Evolutionary conservation across 1,140 invertebrate species (phyloP).

Genomic region (Papilio helenus): DNA sequence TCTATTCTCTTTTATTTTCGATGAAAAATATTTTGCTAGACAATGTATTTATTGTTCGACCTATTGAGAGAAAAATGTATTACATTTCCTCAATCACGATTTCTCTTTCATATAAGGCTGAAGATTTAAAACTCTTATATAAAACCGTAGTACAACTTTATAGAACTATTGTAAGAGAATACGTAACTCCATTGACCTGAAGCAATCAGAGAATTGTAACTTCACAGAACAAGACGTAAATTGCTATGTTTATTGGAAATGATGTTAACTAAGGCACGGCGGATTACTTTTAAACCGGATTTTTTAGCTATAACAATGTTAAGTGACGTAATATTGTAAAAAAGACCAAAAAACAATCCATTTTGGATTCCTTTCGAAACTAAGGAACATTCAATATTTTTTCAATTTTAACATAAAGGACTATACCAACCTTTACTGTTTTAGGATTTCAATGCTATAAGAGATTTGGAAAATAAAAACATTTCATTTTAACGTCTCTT

Average conservation of each 20-base stretch:
- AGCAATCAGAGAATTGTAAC: too few species aligned
- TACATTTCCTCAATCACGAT: not conserved
- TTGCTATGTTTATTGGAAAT: too few species aligned
- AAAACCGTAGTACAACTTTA: not conserved
- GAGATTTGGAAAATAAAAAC: not conserved
- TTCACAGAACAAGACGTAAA: too few species aligned
- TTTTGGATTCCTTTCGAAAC: not conserved
- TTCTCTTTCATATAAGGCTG: not conserved
- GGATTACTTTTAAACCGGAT: not conserved
- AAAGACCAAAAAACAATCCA: not conserved
- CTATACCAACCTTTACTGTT: not conserved
- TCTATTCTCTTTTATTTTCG: conserved; percentile 27
- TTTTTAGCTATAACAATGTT: not conserved
- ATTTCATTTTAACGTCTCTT: not conserved
- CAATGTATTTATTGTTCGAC: conserved; percentile 27
- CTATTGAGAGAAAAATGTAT: conserved; percentile 19
- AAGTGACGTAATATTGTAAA: not conserved
- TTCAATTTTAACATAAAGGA: conserved; percentile 2
- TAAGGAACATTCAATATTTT: not conserved
- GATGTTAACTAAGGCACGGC: not conserved
- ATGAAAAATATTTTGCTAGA: conserved; percentile 13
- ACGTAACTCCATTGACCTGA: too few species aligned
- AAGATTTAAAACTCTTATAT: not conserved
- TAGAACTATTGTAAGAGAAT: too few species aligned
- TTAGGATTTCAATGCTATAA: not conserved